Conservation (phyloP, 2,888 invertebrate species). For the Drosophila leonis region DNA sequence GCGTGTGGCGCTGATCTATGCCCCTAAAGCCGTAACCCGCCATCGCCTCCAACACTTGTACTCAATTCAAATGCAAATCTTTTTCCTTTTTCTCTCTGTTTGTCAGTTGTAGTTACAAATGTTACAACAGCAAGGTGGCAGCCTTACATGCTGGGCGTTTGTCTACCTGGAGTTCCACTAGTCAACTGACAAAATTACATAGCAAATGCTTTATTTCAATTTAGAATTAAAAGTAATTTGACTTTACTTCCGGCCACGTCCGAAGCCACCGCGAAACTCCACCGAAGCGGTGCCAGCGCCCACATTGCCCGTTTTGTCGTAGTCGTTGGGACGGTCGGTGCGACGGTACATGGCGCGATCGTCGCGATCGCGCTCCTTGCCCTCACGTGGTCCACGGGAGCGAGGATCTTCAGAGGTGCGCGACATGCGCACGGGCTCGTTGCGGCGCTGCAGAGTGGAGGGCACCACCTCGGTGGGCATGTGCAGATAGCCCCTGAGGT, state of each 20-base stretch:
- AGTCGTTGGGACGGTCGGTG: slow-evolving; percentile 3
- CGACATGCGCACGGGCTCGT: slow-evolving; percentile 36
- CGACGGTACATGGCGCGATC: slow-evolving; percentile 49
- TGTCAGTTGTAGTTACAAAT: slow-evolving; percentile 10
- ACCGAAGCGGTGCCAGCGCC: slow-evolving; percentile 41
- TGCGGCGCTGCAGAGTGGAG: slow-evolving; percentile 42
- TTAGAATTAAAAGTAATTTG: neutral
- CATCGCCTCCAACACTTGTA: slow-evolving; percentile 31
- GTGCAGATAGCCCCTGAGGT: slow-evolving; percentile 28
- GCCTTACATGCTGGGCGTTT: slow-evolving; percentile 9
- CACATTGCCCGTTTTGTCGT: slow-evolving; percentile 28
- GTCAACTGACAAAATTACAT: neutral
- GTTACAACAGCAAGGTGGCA: slow-evolving; percentile 4
- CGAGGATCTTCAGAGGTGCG: slow-evolving; percentile 27
- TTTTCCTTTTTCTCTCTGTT: neutral
- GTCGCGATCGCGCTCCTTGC: slow-evolving; percentile 35
- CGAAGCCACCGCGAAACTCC: slow-evolving; percentile 36
- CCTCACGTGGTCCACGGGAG: slow-evolving; percentile 25
- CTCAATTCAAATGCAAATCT: slow-evolving; percentile 73
- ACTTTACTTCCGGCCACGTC: slow-evolving; percentile 22
- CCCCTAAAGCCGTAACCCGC: slow-evolving; percentile 35
- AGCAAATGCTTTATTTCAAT: neutral
- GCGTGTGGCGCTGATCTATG: slow-evolving; percentile 74
- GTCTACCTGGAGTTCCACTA: neutral
- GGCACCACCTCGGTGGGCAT: slow-evolving; percentile 32